Percentiles rank a stretch among this genome's conserved stretches.
Conservation (phyloP, 2,113 vertebrate genomes). For the Ailuropoda melanoleuca region DNA sequence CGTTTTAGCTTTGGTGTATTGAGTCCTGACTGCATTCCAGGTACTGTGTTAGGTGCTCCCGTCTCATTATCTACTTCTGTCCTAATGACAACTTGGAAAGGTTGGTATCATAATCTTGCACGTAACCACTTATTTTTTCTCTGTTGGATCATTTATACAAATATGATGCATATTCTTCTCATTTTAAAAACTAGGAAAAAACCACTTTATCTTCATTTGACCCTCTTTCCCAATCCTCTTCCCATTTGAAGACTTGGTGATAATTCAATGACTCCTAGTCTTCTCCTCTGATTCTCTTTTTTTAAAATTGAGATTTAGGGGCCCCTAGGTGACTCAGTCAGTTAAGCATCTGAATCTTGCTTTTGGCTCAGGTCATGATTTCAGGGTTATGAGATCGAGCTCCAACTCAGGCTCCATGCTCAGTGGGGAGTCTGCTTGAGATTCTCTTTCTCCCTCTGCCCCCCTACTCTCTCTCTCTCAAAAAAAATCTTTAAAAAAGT, state of each 20-base stretch:
- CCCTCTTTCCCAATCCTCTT: not conserved
- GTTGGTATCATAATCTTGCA: not conserved
- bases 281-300: not conserved
- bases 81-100: not conserved
- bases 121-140: not conserved
- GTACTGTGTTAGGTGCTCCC: not conserved
- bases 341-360: not conserved
- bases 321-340: not conserved
- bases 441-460: not conserved
- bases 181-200: not conserved
- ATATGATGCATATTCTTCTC: not conserved
- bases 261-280: not conserved
- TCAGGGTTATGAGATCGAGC: not conserved
- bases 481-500: not conserved
- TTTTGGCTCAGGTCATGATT: not conserved
- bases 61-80: not conserved
- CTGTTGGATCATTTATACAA: not conserved
- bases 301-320: not conserved
- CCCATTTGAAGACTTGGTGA: not conserved
- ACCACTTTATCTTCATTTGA: not conserved
- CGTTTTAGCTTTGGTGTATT: not conserved
- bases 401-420: not conserved
- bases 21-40: no score
- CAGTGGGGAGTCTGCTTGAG: not conserved
- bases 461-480: not conserved